Conservation (phyloP, 2,797 vertebrate species). For the Mormyrus hasselquistii region DNA sequence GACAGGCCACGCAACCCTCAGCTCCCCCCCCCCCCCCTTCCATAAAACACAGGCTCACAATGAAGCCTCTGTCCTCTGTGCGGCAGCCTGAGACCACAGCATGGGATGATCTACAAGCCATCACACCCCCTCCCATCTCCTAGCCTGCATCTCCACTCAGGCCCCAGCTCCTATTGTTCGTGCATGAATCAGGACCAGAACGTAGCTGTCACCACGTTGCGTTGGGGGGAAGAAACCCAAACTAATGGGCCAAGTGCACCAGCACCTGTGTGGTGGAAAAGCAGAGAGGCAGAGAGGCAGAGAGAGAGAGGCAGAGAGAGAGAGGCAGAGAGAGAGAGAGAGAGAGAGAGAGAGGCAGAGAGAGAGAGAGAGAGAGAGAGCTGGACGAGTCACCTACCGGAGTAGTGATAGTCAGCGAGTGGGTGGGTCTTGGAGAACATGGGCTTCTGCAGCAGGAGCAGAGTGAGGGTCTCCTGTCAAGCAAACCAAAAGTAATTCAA, state of each 20-base stretch:
- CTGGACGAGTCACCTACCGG: slow-evolving; percentile 63
- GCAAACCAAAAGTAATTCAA: slow-evolving; percentile 9
- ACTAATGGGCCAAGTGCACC: not conserved
- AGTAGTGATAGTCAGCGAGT: slow-evolving; percentile 87
- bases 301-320: too few relatives aligned
- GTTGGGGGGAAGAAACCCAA: not conserved
- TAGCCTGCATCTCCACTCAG: slow-evolving; percentile 18
- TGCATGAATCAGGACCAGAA: slow-evolving; percentile 18
- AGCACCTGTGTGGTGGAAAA: not conserved
- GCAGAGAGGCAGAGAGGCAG: not conserved
- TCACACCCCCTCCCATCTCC: slow-evolving; percentile 46
- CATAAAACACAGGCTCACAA: slow-evolving; percentile 52
- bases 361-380: too few relatives aligned
- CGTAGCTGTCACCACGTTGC: not conserved
- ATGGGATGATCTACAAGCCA: slow-evolving; percentile 41
- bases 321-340: too few relatives aligned
- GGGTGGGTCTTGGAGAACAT: slow-evolving; percentile 67
- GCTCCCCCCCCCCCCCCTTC: not conserved
- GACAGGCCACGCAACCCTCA: not conserved
- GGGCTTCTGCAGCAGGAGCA: slow-evolving; percentile 77
- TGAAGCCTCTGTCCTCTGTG: slow-evolving; percentile 54
- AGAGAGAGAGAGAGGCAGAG: too few relatives aligned
- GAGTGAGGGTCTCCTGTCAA: slow-evolving; percentile 74
- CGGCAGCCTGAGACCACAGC: not conserved
- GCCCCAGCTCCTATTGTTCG: slow-evolving; percentile 48